Conservation (phyloP, 2,113 vertebrate species). For the Calidris pugnax region DNA sequence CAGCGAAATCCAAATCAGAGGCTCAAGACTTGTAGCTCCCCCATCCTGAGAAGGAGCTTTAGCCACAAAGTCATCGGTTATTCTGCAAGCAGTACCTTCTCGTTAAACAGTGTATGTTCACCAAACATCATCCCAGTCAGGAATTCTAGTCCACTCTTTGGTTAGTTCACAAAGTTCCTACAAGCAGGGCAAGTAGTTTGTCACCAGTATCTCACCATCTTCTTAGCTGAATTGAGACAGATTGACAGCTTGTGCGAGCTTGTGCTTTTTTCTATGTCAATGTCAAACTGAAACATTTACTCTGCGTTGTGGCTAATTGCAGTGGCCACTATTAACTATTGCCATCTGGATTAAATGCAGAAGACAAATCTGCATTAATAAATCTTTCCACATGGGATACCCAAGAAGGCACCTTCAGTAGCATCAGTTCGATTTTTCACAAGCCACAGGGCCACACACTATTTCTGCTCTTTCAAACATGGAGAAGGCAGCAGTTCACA, state of each 20-base stretch:
- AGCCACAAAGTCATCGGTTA: rapidly evolving
- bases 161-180: neutral
- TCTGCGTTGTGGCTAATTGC: neutral
- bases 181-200: neutral
- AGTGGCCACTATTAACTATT: neutral
- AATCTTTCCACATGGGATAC: neutral
- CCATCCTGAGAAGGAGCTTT: neutral
- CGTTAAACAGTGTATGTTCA: rapidly evolving
- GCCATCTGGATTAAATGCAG: neutral
- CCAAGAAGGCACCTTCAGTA: neutral
- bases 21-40: neutral
- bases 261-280: neutral
- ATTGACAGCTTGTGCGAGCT: neutral
- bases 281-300: neutral
- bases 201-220: neutral
- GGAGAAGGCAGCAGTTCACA: neutral
- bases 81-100: neutral
- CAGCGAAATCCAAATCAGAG: neutral
- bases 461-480: neutral
- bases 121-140: rapidly evolving
- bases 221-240: neutral
- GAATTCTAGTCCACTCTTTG: rapidly evolving
- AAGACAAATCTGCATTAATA: neutral
- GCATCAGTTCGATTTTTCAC: neutral
- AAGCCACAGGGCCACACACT: neutral